A percentile compares a stretch with the other conserved stretches of the same genome.
These are phyloP conservation scores for Clangula hyemalis DNA, from an alignment of 2,797 vertebrate genomes.

Conservation along the genomic window DNA sequence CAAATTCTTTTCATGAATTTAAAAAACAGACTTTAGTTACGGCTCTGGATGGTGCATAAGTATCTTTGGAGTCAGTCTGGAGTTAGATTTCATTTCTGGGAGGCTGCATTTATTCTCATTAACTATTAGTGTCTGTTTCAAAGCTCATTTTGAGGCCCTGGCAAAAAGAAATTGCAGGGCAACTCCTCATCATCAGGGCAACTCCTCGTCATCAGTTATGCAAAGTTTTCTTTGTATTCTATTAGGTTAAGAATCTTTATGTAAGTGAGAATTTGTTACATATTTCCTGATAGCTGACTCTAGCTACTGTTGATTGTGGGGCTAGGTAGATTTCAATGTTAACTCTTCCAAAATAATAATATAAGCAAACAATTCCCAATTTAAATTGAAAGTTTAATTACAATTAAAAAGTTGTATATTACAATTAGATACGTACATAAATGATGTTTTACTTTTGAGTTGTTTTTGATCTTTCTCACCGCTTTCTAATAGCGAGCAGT, in stretches of 20 bases:
- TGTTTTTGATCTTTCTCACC: not conserved
- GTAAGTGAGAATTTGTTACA: fast-evolving
- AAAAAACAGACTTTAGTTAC: not conserved
- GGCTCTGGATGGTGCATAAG: not conserved
- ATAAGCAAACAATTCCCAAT: not conserved
- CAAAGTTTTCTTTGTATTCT: not conserved
- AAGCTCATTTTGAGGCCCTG: not conserved
- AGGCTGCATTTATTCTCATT: not conserved
- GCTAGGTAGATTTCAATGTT: not conserved
- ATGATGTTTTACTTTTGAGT: not conserved
- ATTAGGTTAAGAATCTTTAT: not conserved
- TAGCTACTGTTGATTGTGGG: not conserved
- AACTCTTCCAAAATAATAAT: not conserved
- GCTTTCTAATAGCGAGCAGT: not conserved
- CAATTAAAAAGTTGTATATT: not conserved
- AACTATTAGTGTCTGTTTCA: not conserved
- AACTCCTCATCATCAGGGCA: not conserved
- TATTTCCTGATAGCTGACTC: not conserved
- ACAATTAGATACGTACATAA: not conserved
- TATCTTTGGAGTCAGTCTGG: not conserved
- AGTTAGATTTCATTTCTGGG: not conserved
- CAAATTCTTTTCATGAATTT: not conserved
- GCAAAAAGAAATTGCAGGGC: not conserved
- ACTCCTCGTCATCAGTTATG: not conserved
- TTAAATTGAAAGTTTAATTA: not conserved